Conservation (phyloP, 2,797 vertebrate genomes). For the Lepilemur ruficaudatus region DNA sequence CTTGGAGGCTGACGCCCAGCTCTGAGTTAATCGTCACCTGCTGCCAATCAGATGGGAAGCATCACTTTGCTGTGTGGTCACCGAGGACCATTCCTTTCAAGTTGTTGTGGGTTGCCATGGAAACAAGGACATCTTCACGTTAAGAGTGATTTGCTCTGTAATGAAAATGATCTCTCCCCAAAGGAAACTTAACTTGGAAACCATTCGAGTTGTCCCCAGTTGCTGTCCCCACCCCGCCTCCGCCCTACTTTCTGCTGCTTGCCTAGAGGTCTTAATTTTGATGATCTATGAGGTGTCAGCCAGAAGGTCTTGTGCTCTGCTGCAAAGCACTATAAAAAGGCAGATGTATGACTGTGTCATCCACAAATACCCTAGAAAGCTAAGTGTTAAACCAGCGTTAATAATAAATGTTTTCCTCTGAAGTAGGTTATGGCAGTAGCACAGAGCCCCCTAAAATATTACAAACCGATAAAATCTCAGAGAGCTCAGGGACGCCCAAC, state of each 20-base stretch:
- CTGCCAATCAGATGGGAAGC: accelerated
- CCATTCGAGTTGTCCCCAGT: not conserved
- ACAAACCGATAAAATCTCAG: not conserved
- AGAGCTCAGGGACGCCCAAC: not conserved
- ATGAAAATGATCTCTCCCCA: conserved; percentile 44
- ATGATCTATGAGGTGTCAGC: conserved; percentile 77
- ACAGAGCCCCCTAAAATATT: not conserved
- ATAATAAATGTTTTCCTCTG: conserved; percentile 66
- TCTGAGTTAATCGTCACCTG: not conserved
- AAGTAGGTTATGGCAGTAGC: conserved; percentile 52
- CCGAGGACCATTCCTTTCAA: not conserved
- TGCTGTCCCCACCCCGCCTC: not conserved
- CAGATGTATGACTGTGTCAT: conserved; percentile 69
- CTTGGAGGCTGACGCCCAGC: not conserved
- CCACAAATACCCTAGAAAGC: conserved; percentile 71
- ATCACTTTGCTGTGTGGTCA: not conserved
- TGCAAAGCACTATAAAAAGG: conserved; percentile 70
- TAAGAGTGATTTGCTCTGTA: conserved; percentile 26
- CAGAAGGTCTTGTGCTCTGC: conserved; percentile 69
- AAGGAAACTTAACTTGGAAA: conserved; percentile 58
- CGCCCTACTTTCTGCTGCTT: conserved; percentile 24
- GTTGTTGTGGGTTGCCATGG: conserved; percentile 75
- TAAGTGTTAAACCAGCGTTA: conserved; percentile 68
- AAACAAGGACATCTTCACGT: conserved; percentile 66
- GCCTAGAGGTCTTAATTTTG: conserved; percentile 64